A percentile compares a stretch with the other conserved stretches of the same genome.
These are phyloP conservation scores for Melanogrammus aeglefinus DNA, from an alignment of 2,797 vertebrate genomes.

Conservation along the genomic window DNA sequence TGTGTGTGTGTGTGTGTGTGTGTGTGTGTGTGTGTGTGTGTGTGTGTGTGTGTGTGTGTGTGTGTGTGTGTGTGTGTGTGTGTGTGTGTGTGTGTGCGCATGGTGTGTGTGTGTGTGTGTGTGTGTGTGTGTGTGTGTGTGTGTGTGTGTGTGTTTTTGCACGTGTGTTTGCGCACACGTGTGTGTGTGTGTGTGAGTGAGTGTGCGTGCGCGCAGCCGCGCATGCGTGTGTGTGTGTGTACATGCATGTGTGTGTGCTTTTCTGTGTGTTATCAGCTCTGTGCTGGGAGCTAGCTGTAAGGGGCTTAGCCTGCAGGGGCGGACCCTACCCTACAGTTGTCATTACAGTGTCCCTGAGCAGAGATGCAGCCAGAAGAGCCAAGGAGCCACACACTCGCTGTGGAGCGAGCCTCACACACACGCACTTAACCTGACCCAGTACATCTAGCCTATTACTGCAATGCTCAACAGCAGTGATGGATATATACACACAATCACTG, in stretches of 20 bases:
- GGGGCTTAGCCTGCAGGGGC: slow-evolving; percentile 25
- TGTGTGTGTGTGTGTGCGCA: slow-evolving; percentile 9
- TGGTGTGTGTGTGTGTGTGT: background rate
- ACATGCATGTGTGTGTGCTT: background rate
- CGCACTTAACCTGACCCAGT: slow-evolving; percentile 52
- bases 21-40: no score
- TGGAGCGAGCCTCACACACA: slow-evolving; percentile 46
- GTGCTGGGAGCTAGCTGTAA: slow-evolving; percentile 35
- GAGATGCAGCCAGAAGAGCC: slow-evolving; percentile 33
- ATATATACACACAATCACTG: background rate
- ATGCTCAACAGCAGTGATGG: slow-evolving; percentile 31
- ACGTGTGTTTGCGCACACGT: no score
- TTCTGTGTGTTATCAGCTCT: slow-evolving; percentile 19
- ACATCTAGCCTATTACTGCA: slow-evolving; percentile 38
- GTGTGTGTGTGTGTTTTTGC: no score
- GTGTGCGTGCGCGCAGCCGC: background rate
- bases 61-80: slow-evolving; percentile 3
- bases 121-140: no score
- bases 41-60: slow-evolving; percentile 8
- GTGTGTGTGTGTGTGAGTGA: background rate
- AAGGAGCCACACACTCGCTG: slow-evolving; percentile 38
- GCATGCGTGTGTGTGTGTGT: background rate
- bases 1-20: slow-evolving; percentile 6
- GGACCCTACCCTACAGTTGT: slow-evolving; percentile 47
- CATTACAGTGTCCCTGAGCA: slow-evolving; percentile 50